Base-by-base conservation (phyloP, 1,140 invertebrate species). In the Brachionus calyciflorus region DNA sequence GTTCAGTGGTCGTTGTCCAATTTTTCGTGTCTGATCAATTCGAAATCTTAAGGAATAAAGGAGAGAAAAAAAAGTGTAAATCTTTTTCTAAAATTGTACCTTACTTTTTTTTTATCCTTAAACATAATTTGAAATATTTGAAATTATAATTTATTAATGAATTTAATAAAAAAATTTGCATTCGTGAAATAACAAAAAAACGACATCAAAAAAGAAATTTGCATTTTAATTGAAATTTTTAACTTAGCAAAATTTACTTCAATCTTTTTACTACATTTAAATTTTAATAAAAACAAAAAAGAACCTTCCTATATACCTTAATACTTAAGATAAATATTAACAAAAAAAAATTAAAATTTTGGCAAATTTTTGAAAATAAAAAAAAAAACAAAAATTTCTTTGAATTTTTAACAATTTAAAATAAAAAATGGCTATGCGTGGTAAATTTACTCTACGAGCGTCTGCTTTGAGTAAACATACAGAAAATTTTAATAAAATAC, bases 401-500 rank as follows among this genome's bases (percentile, higher is more conserved):
- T 30, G 1, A 30, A 55, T 28, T 37, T n/a, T 60, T 5, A 19
- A 17, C 26, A 17, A 33, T 60, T 6, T 30, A 19, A n/a, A 17
- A 60, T 19, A 17, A 19, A 60, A 60, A 40, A 60, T 60, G 55
- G 33, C 55, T 37, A 37, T 60, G 55, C 26, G 55, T 9, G 60
- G 40, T 4, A 73, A 73, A 73, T 73, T 73, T 49, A 40, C 51
- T 17, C 69, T 73, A 2, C 49, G 51, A 41, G 46, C 69, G 24
- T 73, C 69, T n/a, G 46, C 69, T 21, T 30, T 73, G 9, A 73
- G 69, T 30, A 44, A 73, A 37, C 69, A 73, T 17, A 73, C 69
- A 24, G 69, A 44, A 10, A 55, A 73, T 51, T 73, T 73, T 73
- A 73, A 73, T 30, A 73, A 73, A 51, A 73, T 51, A 30, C 69